Percentiles rank a stretch among this genome's conserved stretches.
Conservation (phyloP, 2,113 vertebrate genomes). For the Chlorodrepanis virens region DNA sequence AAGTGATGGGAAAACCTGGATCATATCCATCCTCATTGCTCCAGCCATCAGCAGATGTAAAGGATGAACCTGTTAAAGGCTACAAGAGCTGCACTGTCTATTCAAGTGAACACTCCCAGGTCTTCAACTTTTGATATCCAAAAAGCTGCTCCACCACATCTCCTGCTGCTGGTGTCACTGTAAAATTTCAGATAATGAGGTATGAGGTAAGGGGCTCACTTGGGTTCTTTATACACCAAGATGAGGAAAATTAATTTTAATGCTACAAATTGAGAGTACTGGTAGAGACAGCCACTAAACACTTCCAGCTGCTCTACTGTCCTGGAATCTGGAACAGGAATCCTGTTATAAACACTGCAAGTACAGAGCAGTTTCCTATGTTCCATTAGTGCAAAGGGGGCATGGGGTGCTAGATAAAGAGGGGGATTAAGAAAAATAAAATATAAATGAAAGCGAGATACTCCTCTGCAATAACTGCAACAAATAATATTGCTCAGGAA, state of each 20-base stretch:
- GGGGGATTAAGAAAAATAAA: neutral
- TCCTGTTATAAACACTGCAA: conserved; percentile 24
- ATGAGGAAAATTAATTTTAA: conserved; percentile 74
- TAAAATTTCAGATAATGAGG: conserved; percentile 68
- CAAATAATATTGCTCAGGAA: neutral
- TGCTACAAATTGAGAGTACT: conserved; percentile 58
- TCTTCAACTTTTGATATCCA: neutral
- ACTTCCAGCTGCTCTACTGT: conserved; percentile 59
- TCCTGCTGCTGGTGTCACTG: neutral
- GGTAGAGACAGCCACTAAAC: conserved; percentile 57
- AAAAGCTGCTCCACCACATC: neutral
- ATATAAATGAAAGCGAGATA: neutral
- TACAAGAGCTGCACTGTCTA: neutral
- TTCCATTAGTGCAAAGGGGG: neutral
- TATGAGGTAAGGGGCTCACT: conserved; percentile 55
- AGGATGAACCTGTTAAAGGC: neutral
- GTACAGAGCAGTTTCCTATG: neutral
- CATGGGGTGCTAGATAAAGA: neutral
- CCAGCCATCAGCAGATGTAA: neutral
- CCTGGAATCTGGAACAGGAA: conserved; percentile 34
- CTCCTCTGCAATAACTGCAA: neutral
- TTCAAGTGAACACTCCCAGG: neutral
- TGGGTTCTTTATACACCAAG: conserved; percentile 52
- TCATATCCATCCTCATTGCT: neutral
- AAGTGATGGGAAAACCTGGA: neutral